Conservation (phyloP, 2,888 invertebrate species). For the Diarsia dahlii region DNA sequence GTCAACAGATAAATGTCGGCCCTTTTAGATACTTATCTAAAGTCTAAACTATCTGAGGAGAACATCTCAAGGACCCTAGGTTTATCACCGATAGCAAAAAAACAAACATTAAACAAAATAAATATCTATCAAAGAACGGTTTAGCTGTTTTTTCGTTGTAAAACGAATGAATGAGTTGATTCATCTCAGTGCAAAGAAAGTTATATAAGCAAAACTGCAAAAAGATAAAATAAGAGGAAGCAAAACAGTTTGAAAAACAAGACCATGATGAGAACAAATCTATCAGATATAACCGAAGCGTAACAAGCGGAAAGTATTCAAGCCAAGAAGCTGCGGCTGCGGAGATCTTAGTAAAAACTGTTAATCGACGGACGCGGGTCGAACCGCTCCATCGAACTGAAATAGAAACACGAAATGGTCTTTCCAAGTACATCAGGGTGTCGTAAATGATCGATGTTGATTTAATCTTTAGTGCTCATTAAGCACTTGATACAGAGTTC, state of each 20-base stretch:
- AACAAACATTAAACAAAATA: neutral
- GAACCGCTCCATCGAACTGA: slow-evolving; percentile 81
- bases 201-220: slow-evolving; percentile 17
- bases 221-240: slow-evolving; percentile 31
- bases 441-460: slow-evolving; percentile 78
- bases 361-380: slow-evolving; percentile 78
- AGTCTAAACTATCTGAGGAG: neutral
- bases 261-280: slow-evolving; percentile 48
- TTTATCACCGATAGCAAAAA: slow-evolving; percentile 19
- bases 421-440: slow-evolving; percentile 76
- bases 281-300: slow-evolving; percentile 47
- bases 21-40: neutral
- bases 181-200: slow-evolving; percentile 40
- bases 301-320: slow-evolving; percentile 74
- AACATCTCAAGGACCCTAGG: neutral
- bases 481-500: slow-evolving; percentile 76
- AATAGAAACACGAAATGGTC: slow-evolving; percentile 80
- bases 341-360: slow-evolving; percentile 81
- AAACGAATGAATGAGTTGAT: slow-evolving; percentile 20
- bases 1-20: neutral
- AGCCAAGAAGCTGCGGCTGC: slow-evolving; percentile 70
- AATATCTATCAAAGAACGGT: neutral
- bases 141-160: neutral
- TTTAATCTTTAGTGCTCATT: slow-evolving; percentile 81
- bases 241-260: slow-evolving; percentile 50